Percentiles rank a stretch among this genome's conserved stretches.
Conservation (phyloP, 2,797 vertebrate genomes). For the Lemur catta region DNA sequence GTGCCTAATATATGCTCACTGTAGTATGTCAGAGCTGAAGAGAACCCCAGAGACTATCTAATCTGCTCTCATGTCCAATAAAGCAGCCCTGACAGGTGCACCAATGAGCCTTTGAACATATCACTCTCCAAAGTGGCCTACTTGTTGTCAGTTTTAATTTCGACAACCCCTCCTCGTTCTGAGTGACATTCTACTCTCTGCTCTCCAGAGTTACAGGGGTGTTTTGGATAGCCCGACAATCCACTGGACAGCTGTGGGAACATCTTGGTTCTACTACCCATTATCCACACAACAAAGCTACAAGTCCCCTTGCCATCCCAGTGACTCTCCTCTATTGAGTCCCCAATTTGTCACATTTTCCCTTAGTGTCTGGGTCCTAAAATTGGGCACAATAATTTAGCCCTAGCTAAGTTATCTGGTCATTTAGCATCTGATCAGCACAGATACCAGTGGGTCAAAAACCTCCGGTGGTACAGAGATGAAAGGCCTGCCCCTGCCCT, state of each 20-base stretch:
- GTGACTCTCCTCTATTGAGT: neutral
- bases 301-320: neutral
- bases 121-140: neutral
- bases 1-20: neutral
- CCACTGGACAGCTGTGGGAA: neutral
- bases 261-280: rapidly evolving
- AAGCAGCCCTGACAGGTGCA: neutral
- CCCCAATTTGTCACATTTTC: rapidly evolving
- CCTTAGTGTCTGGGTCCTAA: neutral
- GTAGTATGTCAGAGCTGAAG: neutral
- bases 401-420: neutral
- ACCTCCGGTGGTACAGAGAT: neutral
- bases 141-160: neutral
- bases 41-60: neutral
- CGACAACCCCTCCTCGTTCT: neutral
- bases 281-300: neutral
- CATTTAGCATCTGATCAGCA: neutral
- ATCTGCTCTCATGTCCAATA: rapidly evolving
- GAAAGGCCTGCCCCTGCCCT: neutral
- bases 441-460: neutral
- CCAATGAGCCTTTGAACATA: neutral
- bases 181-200: neutral
- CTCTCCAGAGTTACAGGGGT: neutral
- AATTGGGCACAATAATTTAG: too few relatives aligned
- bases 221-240: neutral